Conservation (phyloP, 1,140 invertebrate genomes). For the Luehdorfia chinensis region DNA sequence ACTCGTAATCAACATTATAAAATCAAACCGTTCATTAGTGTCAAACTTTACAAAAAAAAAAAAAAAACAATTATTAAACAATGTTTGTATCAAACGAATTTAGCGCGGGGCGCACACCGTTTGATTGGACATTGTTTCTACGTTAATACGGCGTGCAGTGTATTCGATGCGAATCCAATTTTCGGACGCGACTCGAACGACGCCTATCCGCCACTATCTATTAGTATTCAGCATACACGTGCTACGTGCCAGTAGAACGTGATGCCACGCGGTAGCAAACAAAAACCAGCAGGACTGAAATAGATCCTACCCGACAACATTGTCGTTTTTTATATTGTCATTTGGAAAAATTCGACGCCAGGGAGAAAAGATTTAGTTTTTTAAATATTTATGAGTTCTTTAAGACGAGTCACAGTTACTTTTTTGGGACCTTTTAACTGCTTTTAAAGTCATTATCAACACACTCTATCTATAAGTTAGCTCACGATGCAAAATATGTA, state of each 20-base stretch:
- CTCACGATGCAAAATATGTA: too few species aligned
- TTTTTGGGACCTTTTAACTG: too few species aligned
- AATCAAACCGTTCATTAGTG: too few species aligned
- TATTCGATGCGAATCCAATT: conserved; percentile 65
- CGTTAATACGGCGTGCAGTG: conserved; percentile 47
- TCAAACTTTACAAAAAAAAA: background rate
- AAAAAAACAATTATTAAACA: conserved; percentile 8
- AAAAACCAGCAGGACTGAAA: conserved; percentile 51
- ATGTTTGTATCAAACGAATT: conserved; percentile 7
- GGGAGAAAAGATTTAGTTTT: too few species aligned
- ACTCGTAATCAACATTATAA: too few species aligned
- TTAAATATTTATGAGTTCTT: too few species aligned
- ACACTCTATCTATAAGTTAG: too few species aligned
- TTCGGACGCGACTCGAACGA: conserved; percentile 44
- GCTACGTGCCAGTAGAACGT: conserved; percentile 56
- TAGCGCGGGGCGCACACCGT: conserved; percentile 31
- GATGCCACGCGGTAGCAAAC: conserved; percentile 57
- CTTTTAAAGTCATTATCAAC: too few species aligned
- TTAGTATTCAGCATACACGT: conserved; percentile 52
- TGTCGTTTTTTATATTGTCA: too few species aligned
- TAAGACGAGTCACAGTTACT: too few species aligned
- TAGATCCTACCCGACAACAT: conserved; percentile 29
- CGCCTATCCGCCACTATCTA: conserved; percentile 36
- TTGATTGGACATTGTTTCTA: conserved; percentile 69
- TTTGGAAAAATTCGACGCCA: too few species aligned